Evolutionary conservation across 2,113 vertebrate genomes (phyloP).

Genomic region (Pseudonaja textilis): DNA sequence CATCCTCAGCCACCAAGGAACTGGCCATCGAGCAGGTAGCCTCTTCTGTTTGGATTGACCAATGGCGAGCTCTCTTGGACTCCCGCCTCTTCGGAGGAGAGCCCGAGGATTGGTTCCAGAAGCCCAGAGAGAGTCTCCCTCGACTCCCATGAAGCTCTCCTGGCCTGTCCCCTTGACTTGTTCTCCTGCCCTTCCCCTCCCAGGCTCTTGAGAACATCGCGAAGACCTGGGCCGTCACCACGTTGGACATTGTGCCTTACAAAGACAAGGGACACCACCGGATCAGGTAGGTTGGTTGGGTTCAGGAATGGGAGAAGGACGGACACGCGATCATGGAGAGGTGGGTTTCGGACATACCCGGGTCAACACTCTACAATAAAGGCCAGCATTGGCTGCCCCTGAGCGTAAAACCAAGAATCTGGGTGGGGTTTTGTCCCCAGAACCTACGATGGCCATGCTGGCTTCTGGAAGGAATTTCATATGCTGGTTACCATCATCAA

Average conservation of each 20-base stretch:
- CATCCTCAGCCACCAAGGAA: constrained; percentile 83
- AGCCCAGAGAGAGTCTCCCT: background rate
- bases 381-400: background rate
- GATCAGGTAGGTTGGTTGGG: constrained; percentile 61
- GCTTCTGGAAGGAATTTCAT: background rate
- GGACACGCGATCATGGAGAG: fast-evolving
- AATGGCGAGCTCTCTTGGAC: background rate
- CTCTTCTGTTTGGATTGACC: no score
- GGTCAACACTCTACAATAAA: no score
- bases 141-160: no score
- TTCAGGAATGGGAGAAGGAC: background rate
- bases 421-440: no score
- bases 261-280: constrained; percentile 74
- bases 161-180: background rate
- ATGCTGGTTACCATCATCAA: background rate
- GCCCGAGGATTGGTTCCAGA: background rate
- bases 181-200: background rate
- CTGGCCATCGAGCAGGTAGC: constrained; percentile 84
- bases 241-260: constrained; percentile 68
- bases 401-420: background rate
- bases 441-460: no score
- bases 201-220: constrained; percentile 71
- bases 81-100: no score
- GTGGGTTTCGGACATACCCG: no score
- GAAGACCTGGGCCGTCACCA: constrained; percentile 67